A percentile compares a stretch with the other conserved stretches of the same genome.
Evolutionary conservation across 2,113 vertebrate genomes (phyloP).

Genomic region (Gavia stellata): DNA sequence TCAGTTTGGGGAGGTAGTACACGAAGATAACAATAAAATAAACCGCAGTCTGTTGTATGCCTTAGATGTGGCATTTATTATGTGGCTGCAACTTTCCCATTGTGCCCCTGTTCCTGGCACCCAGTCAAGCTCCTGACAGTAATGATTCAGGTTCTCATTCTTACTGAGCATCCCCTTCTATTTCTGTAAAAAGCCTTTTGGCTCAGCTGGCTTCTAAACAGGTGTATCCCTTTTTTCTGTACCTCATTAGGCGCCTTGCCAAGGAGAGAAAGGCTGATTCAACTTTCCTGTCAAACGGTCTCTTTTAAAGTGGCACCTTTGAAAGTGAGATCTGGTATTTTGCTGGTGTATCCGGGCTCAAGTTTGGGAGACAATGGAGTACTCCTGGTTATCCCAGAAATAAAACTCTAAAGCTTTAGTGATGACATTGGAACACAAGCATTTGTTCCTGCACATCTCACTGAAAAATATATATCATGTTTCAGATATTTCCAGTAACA

Average conservation of each 20-base stretch:
- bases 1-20: neutral
- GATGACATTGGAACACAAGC: neutral
- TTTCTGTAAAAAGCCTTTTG: constrained; percentile 37
- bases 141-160: constrained; percentile 29
- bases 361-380: neutral
- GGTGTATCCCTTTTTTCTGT: constrained; percentile 17
- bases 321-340: neutral
- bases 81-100: neutral
- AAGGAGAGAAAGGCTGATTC: constrained; percentile 42
- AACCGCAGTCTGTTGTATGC: neutral
- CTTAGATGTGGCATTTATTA: neutral
- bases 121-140: constrained; percentile 19
- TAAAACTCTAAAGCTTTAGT: neutral
- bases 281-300: neutral
- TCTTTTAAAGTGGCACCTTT: constrained; percentile 27
- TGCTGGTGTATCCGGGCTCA: neutral
- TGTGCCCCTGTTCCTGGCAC: neutral
- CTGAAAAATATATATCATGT: neutral
- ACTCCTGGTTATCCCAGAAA: neutral
- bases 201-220: constrained; percentile 38
- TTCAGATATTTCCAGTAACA: neutral
- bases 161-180: constrained; percentile 27
- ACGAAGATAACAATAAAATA: neutral
- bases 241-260: constrained; percentile 38
- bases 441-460: neutral